Evolutionary conservation across 2,888 invertebrate genomes (phyloP), one percentile per base, ranked within the genome.

Genomic region (Pardosa pseudoannulata): DNA sequence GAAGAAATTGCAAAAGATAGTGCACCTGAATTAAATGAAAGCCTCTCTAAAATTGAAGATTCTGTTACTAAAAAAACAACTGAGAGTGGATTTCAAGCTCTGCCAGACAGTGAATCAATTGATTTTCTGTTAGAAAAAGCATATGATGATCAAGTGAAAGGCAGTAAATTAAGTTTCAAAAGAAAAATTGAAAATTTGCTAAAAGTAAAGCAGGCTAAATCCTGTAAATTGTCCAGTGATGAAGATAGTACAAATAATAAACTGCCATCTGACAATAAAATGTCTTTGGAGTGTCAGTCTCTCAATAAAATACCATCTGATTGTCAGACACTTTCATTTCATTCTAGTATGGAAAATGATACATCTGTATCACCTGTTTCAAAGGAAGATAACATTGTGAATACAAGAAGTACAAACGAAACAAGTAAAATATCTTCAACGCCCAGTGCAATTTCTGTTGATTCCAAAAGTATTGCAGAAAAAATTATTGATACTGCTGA

Each of bases 101-200:
- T 23, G 5, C 16, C 56, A 9, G 67, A 78, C 32, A n/a, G 31
- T 1, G 27, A 76, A 28, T 70, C 76, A 27, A 65, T 83, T 23
- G 78, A 83, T 41, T 56, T 72, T 65, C 56, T 72, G 19, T 67
- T 83, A n/a, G 83, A 83, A 29, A 72, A 83, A 56, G 64, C 73
- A 9, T 78, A 50, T 41, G 67, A 81, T 68, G 36, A 41, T 0
- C 65, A 64, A 27, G 13, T 3, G 13, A 56, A 50, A 29, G 23
- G 7, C 23, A 46, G 67, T 0, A 75, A 68, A 68, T 13, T 27
- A 1, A 68, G 27, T 71, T 6, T 73, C 27, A 83, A 83, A 56
- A 65, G 78, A n/a, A 83, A 83, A 68, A 73, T 78, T 31, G 83
- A 83, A 56, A 7, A n/a, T 23, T 72, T 76, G 36, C 46, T 83